phyloP scores from a whole-genome alignment of 1,140 invertebrate species.

The Micrasema longulum region DNA sequence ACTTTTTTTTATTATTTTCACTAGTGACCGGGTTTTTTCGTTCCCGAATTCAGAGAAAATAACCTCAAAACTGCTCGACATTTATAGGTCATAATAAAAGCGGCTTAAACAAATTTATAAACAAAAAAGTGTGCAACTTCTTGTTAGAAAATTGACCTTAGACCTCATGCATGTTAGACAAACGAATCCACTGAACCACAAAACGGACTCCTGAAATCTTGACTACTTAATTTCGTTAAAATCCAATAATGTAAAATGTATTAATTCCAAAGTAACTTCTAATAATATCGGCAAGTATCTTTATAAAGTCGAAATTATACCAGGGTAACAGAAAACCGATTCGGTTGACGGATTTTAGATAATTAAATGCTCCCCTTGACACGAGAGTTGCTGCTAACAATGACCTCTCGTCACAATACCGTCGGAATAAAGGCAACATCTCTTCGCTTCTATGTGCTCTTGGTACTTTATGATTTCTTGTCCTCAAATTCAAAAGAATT shows the following conservation, averaged over 20 bases:
- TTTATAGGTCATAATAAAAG: too few species aligned
- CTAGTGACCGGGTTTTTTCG: too few species aligned
- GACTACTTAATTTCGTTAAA: background rate
- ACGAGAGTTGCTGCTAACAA: conserved; percentile 8
- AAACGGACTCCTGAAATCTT: too few species aligned
- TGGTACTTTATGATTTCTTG: conserved; percentile 14
- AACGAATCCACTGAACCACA: too few species aligned
- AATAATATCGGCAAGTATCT: too few species aligned
- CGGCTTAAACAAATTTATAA: too few species aligned
- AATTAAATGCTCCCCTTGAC: conserved; percentile 30
- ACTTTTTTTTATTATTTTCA: too few species aligned
- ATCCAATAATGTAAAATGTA: conserved; percentile 12
- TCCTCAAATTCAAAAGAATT: conserved; percentile 7
- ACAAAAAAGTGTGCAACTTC: too few species aligned
- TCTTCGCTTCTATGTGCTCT: background rate
- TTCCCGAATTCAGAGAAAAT: too few species aligned
- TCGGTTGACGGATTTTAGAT: conserved; percentile 37
- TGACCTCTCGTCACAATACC: conserved; percentile 33
- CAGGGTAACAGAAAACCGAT: conserved; percentile 32
- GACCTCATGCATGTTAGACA: background rate
- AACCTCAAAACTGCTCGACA: too few species aligned
- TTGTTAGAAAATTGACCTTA: too few species aligned
- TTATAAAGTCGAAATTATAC: conserved; percentile 15
- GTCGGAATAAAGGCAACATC: conserved; percentile 9
- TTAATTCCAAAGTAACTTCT: too few species aligned